Conservation (phyloP, 2,113 vertebrate species). For the Myrmophylax atrothorax region DNA sequence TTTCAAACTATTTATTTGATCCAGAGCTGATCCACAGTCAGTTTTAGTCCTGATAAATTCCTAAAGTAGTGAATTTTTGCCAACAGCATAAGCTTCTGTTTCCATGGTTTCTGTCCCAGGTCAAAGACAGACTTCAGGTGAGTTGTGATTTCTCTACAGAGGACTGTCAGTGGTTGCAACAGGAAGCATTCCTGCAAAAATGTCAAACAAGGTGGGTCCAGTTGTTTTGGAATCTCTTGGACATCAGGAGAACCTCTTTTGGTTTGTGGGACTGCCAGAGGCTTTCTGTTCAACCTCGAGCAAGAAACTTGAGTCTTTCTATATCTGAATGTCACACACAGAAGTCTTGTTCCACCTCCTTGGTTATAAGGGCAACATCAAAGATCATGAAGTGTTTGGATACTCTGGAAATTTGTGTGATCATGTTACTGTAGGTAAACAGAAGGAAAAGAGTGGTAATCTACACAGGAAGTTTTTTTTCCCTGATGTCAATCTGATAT, state of each 20-base stretch:
- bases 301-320: background rate
- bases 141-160: background rate
- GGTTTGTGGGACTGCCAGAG: background rate
- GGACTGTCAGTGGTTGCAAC: background rate
- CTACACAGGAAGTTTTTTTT: conserved; percentile 19
- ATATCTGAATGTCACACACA: background rate
- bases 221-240: background rate
- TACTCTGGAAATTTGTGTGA: background rate
- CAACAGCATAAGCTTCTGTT: background rate
- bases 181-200: background rate
- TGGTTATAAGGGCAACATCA: background rate
- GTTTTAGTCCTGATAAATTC: background rate
- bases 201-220: rapidly evolving
- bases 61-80: background rate
- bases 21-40: background rate
- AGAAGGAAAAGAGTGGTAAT: background rate
- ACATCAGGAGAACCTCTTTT: background rate
- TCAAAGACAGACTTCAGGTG: background rate
- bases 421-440: conserved; percentile 18
- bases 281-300: background rate
- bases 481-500: conserved; percentile 26
- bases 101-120: background rate
- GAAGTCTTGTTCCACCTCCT: background rate
- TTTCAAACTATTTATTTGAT: background rate
- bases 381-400: conserved; percentile 14